phyloP scores from a whole-genome alignment of 2,113 vertebrate genomes.

The Ciconia stormi region DNA sequence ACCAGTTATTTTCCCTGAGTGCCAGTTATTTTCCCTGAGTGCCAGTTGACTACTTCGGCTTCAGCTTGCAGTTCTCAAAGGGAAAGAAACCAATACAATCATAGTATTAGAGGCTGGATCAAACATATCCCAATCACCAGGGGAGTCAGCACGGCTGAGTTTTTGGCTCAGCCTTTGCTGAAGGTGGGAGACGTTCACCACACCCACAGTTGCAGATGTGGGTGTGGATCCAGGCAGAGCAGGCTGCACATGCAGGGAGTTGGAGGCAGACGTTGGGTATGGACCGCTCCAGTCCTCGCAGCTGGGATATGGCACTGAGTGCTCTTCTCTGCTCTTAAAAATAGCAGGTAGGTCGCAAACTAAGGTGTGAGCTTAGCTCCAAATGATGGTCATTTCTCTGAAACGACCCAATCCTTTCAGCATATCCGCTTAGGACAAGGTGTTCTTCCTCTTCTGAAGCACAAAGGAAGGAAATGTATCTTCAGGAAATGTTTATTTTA shows the following conservation, averaged over 20 bases:
- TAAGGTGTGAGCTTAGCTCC: not conserved
- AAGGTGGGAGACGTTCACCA: not conserved
- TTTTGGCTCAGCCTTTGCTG: not conserved
- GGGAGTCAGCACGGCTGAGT: not conserved
- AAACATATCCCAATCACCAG: not conserved
- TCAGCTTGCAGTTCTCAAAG: not conserved
- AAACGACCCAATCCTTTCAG: not conserved
- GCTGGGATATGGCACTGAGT: accelerated
- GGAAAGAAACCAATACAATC: not conserved
- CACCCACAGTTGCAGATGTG: not conserved
- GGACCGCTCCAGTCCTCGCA: not conserved
- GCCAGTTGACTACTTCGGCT: not conserved
- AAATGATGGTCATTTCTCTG: not conserved
- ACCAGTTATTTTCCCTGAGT: not conserved
- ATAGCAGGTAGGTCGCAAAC: not conserved
- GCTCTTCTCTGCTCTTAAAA: not conserved
- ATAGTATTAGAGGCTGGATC: not conserved
- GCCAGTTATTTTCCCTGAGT: not conserved
- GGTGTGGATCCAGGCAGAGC: not conserved
- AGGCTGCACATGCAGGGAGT: not conserved
- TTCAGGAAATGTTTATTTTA: conserved; percentile 73
- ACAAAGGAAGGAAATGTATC: conserved; percentile 71
- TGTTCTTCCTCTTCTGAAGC: conserved; percentile 67
- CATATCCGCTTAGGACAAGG: conserved; percentile 59
- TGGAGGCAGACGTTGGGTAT: not conserved